Evolutionary conservation across 92 coral and sea anemone genomes (phyloP).

Genomic region (Isaurus tuberculatus): DNA sequence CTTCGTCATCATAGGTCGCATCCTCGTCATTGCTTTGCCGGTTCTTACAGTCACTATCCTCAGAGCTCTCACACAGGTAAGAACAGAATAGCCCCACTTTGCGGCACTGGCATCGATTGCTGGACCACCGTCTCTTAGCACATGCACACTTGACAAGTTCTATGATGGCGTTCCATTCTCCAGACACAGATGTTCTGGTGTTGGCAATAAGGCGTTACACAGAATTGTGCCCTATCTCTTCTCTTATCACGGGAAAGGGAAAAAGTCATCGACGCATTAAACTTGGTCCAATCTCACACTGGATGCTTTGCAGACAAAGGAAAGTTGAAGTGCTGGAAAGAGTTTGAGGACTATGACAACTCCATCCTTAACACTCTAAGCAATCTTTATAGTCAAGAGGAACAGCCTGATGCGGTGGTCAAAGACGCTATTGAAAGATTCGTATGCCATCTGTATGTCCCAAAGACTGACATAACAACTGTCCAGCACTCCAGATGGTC

Average conservation of each 20-base stretch:
- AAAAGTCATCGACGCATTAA: not conserved
- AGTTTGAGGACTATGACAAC: too few relatives aligned
- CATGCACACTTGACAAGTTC: too few relatives aligned
- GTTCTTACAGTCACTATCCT: too few relatives aligned
- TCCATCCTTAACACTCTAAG: conserved; percentile 14
- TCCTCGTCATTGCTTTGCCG: too few relatives aligned
- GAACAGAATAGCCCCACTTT: too few relatives aligned
- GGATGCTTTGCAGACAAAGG: too few relatives aligned
- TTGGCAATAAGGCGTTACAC: too few relatives aligned
- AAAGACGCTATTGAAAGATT: conserved; percentile 17
- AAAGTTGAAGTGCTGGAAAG: too few relatives aligned
- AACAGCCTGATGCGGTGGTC: not conserved
- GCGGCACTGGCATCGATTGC: too few relatives aligned
- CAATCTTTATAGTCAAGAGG: conserved; percentile 7
- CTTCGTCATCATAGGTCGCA: too few relatives aligned
- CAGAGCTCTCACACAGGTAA: too few relatives aligned
- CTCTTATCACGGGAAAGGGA: not conserved
- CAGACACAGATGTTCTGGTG: not conserved
- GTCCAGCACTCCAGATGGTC: conserved; percentile 23
- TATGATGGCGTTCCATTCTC: conserved; percentile 13
- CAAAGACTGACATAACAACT: not conserved
- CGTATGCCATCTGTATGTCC: conserved; percentile 47
- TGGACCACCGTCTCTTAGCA: too few relatives aligned
- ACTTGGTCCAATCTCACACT: not conserved
- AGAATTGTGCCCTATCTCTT: not conserved